Conservation (phyloP, 64 coral and sea anemone species). For the Montipora efflorescens region DNA sequence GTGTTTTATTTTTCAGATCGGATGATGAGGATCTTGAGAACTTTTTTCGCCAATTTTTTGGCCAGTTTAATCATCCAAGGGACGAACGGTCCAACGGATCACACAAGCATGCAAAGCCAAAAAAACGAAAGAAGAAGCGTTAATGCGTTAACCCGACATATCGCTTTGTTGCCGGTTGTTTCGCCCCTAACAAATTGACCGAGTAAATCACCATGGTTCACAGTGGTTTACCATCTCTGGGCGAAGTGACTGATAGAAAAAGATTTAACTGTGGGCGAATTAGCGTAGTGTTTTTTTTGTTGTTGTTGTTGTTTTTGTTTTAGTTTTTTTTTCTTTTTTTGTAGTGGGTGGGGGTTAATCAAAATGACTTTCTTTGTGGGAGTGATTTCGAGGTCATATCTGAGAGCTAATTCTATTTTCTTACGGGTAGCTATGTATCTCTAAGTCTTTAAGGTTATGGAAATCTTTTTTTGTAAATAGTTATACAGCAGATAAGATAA, state of each 20-base stretch:
- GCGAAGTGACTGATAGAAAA: neutral
- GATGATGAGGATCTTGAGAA: conserved; percentile 45
- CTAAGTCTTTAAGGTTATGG: no score
- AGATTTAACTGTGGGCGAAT: neutral
- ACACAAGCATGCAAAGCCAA: neutral
- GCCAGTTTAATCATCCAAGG: neutral
- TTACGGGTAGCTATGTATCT: no score
- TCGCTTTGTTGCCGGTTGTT: neutral
- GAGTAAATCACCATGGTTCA: neutral
- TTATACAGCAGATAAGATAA: no score
- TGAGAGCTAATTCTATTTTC: no score
- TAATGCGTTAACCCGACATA: neutral
- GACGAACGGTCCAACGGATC: neutral
- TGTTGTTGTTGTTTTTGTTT: neutral
- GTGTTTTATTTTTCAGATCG: neutral
- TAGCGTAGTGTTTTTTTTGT: neutral
- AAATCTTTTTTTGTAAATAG: no score
- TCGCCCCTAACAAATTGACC: neutral
- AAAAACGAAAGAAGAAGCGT: conserved; percentile 13
- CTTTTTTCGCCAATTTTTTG: conserved; percentile 47
- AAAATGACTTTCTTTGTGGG: no score
- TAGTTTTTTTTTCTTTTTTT: neutral
- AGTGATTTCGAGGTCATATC: no score
- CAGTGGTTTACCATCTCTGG: neutral
- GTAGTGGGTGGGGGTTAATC: no score